Evolutionary conservation across 2,888 invertebrate species (phyloP).

Genomic region (Panopea generosa): DNA sequence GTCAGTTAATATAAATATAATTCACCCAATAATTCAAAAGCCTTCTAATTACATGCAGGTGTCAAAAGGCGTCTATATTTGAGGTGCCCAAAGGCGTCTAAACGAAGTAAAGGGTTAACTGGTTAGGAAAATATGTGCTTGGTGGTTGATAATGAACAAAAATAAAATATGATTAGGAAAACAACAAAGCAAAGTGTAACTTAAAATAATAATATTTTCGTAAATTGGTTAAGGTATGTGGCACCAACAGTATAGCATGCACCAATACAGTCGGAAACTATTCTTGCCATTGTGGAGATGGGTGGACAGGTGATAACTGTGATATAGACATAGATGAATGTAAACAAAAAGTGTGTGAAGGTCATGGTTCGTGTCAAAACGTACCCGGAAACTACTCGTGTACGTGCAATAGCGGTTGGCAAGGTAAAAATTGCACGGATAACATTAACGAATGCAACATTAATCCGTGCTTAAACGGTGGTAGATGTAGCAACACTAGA

Average conservation of each 20-base stretch:
- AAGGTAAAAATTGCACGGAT: slow-evolving; percentile 22
- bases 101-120: no score
- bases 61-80: no score
- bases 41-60: no score
- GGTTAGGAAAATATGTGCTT: no score
- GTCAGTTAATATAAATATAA: no score
- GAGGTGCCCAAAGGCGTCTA: no score
- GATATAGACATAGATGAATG: slow-evolving; percentile 6
- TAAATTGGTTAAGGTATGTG: no score
- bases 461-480: not conserved
- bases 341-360: not conserved
- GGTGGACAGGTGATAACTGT: slow-evolving; percentile 6
- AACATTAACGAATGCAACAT: slow-evolving; percentile 39
- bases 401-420: slow-evolving; percentile 17
- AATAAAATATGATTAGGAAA: no score
- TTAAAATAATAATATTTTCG: no score
- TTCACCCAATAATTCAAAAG: no score
- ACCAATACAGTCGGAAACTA: not conserved
- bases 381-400: slow-evolving; percentile 25
- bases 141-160: no score
- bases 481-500: not conserved
- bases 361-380: slow-evolving; percentile 31
- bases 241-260: not conserved
- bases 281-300: not conserved
- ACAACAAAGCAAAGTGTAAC: no score